phyloP scores from a whole-genome alignment of 1,140 invertebrate species.

The Maniola jurtina region DNA sequence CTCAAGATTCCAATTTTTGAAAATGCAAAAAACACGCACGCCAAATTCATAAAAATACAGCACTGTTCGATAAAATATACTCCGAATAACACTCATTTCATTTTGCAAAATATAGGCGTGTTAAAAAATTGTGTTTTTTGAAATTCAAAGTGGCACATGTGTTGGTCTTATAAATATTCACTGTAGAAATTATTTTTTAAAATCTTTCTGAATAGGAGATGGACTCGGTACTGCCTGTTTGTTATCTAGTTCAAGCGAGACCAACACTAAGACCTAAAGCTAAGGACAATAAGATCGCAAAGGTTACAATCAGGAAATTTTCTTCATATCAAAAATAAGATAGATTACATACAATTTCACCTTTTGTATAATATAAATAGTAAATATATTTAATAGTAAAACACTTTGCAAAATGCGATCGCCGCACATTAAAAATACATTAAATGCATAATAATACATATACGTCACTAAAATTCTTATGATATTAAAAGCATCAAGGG shows the following conservation, averaged over 20 bases:
- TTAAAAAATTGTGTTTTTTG: too few species aligned
- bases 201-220: too few species aligned
- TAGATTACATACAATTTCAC: background rate
- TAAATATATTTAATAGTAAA: conserved; percentile 14
- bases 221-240: too few species aligned
- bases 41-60: too few species aligned
- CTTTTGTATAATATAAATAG: conserved; percentile 12
- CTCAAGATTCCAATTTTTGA: too few species aligned
- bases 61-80: too few species aligned
- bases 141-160: too few species aligned
- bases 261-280: conserved; percentile 47
- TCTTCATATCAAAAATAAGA: conserved; percentile 40
- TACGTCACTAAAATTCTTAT: conserved; percentile 2
- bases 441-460: conserved; percentile 6
- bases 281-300: conserved; percentile 74
- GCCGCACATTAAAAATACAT: background rate
- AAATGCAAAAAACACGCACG: too few species aligned
- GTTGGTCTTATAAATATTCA: too few species aligned
- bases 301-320: conserved; percentile 62
- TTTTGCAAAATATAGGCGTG: too few species aligned
- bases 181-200: too few species aligned
- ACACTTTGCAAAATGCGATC: background rate
- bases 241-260: background rate
- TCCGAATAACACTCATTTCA: too few species aligned
- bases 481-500: background rate